phyloP scores from a whole-genome alignment of 2,113 vertebrate species.

The Nyctibius bracteatus region DNA sequence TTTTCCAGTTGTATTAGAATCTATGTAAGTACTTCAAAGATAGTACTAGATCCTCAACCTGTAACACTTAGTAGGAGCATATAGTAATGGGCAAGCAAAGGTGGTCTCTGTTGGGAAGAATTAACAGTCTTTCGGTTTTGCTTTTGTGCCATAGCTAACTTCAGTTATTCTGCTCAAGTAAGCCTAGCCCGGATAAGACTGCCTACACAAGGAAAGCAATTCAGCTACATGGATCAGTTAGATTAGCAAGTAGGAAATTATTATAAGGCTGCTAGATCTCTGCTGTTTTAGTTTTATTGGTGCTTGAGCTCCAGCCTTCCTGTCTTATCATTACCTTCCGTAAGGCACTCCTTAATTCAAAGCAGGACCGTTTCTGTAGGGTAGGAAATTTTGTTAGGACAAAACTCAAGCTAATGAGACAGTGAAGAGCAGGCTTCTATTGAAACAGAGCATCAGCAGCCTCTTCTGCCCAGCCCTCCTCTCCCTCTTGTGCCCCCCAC shows the following conservation, averaged over 20 bases:
- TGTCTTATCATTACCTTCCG: neutral
- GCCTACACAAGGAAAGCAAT: neutral
- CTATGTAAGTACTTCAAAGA: neutral
- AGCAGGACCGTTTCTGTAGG: neutral
- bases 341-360: neutral
- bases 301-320: neutral
- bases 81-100: neutral
- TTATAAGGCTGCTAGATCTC: neutral
- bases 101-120: neutral
- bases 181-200: neutral
- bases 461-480: neutral
- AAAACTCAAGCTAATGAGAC: neutral
- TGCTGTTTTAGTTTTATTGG: neutral
- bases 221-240: rapidly evolving
- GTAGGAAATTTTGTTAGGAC: neutral
- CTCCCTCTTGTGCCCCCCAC: neutral
- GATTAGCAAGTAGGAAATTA: neutral
- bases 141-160: neutral
- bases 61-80: neutral
- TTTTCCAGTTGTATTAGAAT: neutral
- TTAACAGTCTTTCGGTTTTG: neutral
- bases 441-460: neutral
- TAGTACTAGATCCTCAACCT: neutral
- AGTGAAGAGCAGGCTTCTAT: neutral
- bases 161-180: neutral